Evolutionary conservation across 1,140 invertebrate genomes (phyloP).

Genomic region (Tetramorium alpestre): DNA sequence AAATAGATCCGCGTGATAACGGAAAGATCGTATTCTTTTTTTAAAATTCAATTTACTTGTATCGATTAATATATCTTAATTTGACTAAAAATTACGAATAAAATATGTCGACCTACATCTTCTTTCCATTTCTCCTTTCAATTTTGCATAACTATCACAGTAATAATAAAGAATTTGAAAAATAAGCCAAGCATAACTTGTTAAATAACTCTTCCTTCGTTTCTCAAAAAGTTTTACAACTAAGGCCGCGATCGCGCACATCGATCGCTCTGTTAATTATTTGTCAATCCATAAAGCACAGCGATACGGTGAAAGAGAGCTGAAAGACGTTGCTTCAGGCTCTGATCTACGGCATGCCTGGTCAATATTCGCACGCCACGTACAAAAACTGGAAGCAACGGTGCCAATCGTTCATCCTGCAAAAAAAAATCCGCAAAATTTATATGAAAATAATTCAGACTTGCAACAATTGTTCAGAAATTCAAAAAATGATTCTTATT

Average conservation of each 20-base stretch:
- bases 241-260: conserved; percentile 25
- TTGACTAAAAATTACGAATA: not conserved
- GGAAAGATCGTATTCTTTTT: not conserved
- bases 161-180: conserved; percentile 30
- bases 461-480: not conserved
- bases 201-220: conserved; percentile 9
- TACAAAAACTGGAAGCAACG: conserved; percentile 88
- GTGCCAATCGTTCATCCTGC: conserved; percentile 86
- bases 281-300: conserved; percentile 87
- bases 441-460: not conserved
- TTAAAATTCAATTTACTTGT: not conserved
- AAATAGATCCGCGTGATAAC: conserved; percentile 40
- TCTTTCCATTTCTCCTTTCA: not conserved
- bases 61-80: not conserved
- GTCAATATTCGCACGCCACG: conserved; percentile 88
- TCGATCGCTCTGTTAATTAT: conserved; percentile 74
- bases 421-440: conserved; percentile 64
- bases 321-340: conserved; percentile 88
- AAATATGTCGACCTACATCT: not conserved
- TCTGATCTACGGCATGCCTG: conserved; percentile 87
- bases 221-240: conserved; percentile 14
- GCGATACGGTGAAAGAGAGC: conserved; percentile 88
- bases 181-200: not conserved
- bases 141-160: conserved; percentile 16
- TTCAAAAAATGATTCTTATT: not conserved